Evolutionary conservation across 2,113 vertebrate genomes (phyloP), one percentile per base, ranked within the genome.

Genomic region (Cololabis saira): DNA sequence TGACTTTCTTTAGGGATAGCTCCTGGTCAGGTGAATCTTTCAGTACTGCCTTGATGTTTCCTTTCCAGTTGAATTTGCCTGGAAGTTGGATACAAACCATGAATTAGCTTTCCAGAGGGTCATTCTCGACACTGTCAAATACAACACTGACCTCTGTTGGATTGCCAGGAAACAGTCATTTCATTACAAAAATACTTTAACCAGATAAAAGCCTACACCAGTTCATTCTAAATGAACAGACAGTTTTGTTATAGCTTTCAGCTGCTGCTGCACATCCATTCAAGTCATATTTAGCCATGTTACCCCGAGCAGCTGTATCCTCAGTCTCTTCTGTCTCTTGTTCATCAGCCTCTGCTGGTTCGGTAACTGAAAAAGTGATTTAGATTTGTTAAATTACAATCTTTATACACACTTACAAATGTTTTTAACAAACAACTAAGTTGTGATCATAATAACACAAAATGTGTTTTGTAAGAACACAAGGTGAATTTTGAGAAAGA

Each of bases 21-120:
- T 97, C 96, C 1, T 97, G 94, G 60, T 97, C 95, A 18, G 94
- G 93, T 58, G 95, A 92, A 19, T 94, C 92, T 67, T 71, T 95
- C 66, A 99, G 88, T 66, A 97, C 70, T 0, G 95, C 95, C 83
- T 93, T 96, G 74, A 99, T 99, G 0, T 94, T 99, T 75, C 95
- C 96, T 45, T 98, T 98, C 98, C 98, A 99, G 84, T 96, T 97
- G 89, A 99, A 99, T 94, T 95, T 99, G 22, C 94, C 96, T 98
- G 62, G 51, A 81, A 48, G 60, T 65, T 19, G 50, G 45, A 72
- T 67, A 15, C 73, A 12, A 59, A 40, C 37, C 12, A 74, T 19
- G 37, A 24, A 74, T 67, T 9, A 67, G 21, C 16, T 62, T 21
- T 17, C 14, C 10, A 27, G 11, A 43, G 17, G 52, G 12, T 40